Conservation (phyloP, 2,888 invertebrate species). For the Lycocerus yunnanus region DNA sequence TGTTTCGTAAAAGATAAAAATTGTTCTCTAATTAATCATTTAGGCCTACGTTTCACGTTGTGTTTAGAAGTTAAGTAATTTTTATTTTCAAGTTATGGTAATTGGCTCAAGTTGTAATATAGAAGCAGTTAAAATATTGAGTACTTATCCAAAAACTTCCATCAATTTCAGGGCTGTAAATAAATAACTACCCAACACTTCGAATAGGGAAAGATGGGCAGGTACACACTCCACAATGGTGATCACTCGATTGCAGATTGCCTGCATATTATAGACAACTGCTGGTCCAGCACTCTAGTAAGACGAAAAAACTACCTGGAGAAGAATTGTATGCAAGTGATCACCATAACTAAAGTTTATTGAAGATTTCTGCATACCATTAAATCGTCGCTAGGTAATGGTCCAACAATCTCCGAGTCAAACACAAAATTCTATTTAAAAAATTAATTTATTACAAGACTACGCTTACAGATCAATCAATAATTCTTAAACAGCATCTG, state of each 20-base stretch:
- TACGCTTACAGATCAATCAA: conserved; percentile 33
- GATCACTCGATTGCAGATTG: too few relatives aligned
- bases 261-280: too few relatives aligned
- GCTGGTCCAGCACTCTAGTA: too few relatives aligned
- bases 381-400: too few relatives aligned
- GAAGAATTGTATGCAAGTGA: too few relatives aligned
- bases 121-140: background rate
- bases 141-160: background rate
- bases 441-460: background rate
- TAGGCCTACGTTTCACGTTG: background rate
- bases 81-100: background rate
- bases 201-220: too few relatives aligned
- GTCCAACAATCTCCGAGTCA: background rate
- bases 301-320: too few relatives aligned
- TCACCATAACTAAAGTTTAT: too few relatives aligned
- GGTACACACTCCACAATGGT: too few relatives aligned
- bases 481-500: conserved; percentile 58
- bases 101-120: background rate
- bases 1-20: background rate
- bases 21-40: background rate
- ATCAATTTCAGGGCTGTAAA: background rate
- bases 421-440: background rate
- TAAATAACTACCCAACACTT: background rate
- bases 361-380: too few relatives aligned
- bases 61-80: background rate